phyloP scores from a whole-genome alignment of 37 sponge, comb jelly and placozoan species.

The Mnemiopsis leidyi region DNA sequence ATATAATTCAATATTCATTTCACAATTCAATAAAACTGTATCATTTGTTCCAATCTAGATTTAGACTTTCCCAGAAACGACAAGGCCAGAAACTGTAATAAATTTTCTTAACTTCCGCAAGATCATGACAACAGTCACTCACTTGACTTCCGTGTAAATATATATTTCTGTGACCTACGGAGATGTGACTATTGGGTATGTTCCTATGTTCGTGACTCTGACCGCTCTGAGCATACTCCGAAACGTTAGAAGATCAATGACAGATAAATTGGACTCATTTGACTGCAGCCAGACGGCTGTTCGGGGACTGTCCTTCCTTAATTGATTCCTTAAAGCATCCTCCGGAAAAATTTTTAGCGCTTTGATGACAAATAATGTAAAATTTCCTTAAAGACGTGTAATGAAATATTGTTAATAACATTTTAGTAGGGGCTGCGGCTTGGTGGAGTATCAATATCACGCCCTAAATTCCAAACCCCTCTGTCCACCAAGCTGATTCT shows the following conservation, averaged over 20 bases:
- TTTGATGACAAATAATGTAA: background rate
- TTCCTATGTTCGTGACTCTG: background rate
- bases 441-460: slow-evolving; percentile 21
- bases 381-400: background rate
- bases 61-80: background rate
- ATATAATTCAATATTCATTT: background rate
- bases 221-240: background rate
- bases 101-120: too few species aligned
- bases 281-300: background rate
- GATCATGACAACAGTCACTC: too few species aligned
- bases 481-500: background rate
- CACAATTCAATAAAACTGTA: background rate
- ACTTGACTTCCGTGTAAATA: too few species aligned
- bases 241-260: background rate
- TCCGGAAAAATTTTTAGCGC: background rate
- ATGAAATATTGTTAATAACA: background rate
- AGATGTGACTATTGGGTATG: too few species aligned
- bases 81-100: too few species aligned
- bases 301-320: background rate
- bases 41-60: background rate
- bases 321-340: background rate
- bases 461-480: slow-evolving; percentile 23
- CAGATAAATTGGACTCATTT: background rate
- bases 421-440: background rate
- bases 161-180: too few species aligned